These are phyloP conservation scores for Microcebus ravelobensis DNA, from an alignment of 2,113 vertebrate genomes.

Conservation along the genomic window DNA sequence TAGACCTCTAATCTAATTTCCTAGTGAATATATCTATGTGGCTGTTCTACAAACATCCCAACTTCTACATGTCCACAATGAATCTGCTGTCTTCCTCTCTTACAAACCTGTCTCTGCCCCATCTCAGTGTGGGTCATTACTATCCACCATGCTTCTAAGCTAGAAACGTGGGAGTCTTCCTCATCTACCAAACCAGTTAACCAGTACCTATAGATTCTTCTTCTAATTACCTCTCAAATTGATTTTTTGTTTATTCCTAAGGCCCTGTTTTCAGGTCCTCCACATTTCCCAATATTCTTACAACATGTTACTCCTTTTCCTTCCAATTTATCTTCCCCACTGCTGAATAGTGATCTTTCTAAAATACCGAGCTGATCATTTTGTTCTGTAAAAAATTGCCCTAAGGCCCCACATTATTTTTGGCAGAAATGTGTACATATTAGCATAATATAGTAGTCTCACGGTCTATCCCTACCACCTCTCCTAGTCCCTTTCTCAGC, in stretches of 20 bases:
- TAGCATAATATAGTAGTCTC: neutral
- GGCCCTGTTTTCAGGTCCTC: neutral
- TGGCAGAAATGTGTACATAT: neutral
- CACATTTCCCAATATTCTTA: neutral
- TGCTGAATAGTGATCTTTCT: neutral
- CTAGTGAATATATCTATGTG: neutral
- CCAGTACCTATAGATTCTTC: neutral
- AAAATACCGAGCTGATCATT: neutral
- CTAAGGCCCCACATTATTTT: neutral
- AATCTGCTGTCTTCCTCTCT: neutral
- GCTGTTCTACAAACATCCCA: neutral
- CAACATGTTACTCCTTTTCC: neutral
- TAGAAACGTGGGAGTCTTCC: neutral
- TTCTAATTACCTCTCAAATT: neutral
- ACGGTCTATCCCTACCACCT: neutral
- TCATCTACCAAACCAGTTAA: neutral
- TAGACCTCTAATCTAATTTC: neutral
- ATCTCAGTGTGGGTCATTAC: neutral
- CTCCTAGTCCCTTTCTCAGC: neutral
- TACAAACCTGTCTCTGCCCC: neutral
- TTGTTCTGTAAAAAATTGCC: constrained; percentile 25
- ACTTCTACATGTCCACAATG: neutral
- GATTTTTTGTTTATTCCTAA: neutral
- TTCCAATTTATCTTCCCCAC: neutral
- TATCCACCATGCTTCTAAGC: neutral